Base-by-base conservation (phyloP, 2,113 vertebrate species). In the Chamaea fasciata region DNA sequence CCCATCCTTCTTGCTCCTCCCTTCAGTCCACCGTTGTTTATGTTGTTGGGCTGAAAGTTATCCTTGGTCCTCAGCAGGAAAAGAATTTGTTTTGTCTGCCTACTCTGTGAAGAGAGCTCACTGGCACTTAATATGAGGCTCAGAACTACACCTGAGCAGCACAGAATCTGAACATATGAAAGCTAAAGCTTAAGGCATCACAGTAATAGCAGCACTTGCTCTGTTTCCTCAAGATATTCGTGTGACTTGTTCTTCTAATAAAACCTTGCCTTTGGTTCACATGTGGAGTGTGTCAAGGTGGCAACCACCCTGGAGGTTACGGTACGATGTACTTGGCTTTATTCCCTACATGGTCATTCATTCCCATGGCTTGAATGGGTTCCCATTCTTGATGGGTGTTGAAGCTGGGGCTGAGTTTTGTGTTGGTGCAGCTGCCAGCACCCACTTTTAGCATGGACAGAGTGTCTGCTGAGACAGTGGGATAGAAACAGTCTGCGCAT, bases 211-310 rank as follows among this genome's bases (percentile, higher is more conserved):
- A 71, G 16, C 33, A 80, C 44, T 69, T 73, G 6, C 17, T 50
- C 27, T 56, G 21, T 64, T 80, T 57, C 33, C 55, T 67, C 67
- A 56, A 50, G 28, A 13, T 60, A 15, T 12, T 46, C 3, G 3
- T 21, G 42, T 64, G 52, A 59, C 23, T 79, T 67, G 33, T 30
- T 28, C n/a, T 76, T 60, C 56, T 42, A 27, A 33, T 39, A 41
- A 75, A 85, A 42, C 39, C 21, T 57, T 52, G 19, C 30, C 53
- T 53, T 60, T 52, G 6, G 21, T 26, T 83, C 69, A 24, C 13
- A 4, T 5, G 53, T 4, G 22, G 39, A 59, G 10, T 0, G 0
- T 12, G 15, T 28, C 30, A 26, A 83, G 57, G 33, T 28, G 57
- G 42, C n/a, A 63, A 28, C 37, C 23, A 15, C 57, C 13, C 83